Evolutionary conservation across 1,140 invertebrate genomes (phyloP).

Genomic region (Pachyrhynchus sulphureomaculatus): DNA sequence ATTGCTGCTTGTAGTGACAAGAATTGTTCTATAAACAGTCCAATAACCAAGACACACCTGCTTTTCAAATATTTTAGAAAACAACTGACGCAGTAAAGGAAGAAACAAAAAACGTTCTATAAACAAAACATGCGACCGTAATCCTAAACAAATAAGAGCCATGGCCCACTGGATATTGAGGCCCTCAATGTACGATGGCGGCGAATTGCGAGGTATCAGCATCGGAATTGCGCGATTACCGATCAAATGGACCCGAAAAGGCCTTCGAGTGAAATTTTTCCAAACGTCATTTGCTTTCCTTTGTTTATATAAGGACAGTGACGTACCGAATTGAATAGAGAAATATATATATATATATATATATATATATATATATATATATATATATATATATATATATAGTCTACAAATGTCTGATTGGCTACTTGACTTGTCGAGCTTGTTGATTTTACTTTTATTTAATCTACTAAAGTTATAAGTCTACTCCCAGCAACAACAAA

Average conservation of each 20-base stretch:
- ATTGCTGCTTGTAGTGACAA: too few species aligned
- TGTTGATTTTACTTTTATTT: too few species aligned
- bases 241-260: conserved; percentile 35
- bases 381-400: too few species aligned
- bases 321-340: background rate
- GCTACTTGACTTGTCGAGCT: too few species aligned
- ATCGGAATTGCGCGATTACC: conserved; percentile 40
- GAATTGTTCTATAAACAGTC: too few species aligned
- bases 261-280: conserved; percentile 25
- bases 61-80: too few species aligned
- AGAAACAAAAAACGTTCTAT: conserved; percentile 11
- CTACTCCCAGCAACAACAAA: too few species aligned
- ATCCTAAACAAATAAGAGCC: conserved; percentile 40
- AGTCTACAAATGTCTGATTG: too few species aligned
- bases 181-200: conserved; percentile 11
- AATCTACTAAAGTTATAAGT: too few species aligned
- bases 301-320: conserved; percentile 13
- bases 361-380: too few species aligned
- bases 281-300: conserved; percentile 7
- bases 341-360: too few species aligned
- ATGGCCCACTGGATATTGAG: conserved; percentile 25
- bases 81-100: background rate
- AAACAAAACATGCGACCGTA: conserved; percentile 29
- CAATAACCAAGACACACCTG: too few species aligned
- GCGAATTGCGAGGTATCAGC: conserved; percentile 38